These are phyloP conservation scores for Adelphocoris suturalis DNA, from an alignment of 2,888 invertebrate species.

Conservation along the genomic window DNA sequence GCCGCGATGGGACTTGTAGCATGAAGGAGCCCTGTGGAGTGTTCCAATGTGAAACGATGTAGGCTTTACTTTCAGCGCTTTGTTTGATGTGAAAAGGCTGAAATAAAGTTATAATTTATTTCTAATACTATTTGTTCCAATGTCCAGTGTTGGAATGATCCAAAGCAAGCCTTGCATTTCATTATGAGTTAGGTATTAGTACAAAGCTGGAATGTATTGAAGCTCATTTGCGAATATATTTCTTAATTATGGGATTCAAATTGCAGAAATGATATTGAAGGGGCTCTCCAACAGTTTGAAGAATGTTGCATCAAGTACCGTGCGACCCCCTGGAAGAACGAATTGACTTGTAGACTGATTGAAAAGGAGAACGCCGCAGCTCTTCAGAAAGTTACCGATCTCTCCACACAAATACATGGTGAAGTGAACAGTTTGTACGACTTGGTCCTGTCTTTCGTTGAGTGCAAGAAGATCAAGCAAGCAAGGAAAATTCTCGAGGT, in stretches of 20 bases:
- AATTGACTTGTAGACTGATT: conserved; percentile 86
- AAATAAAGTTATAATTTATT: too few species aligned
- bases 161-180: too few species aligned
- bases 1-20: too few species aligned
- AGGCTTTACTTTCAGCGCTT: too few species aligned
- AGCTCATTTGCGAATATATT: too few species aligned
- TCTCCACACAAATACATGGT: conserved; percentile 88
- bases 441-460: conserved; percentile 90
- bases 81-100: too few species aligned
- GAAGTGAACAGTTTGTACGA: conserved; percentile 92
- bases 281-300: conserved; percentile 87
- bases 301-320: conserved; percentile 84
- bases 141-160: too few species aligned
- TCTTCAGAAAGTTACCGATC: conserved; percentile 90
- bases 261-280: conserved; percentile 83
- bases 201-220: too few species aligned
- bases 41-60: too few species aligned
- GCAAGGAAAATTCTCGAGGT: conserved; percentile 90
- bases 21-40: too few species aligned
- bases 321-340: conserved; percentile 88
- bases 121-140: too few species aligned
- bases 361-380: conserved; percentile 87
- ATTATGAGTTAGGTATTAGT: too few species aligned
- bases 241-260: neutral
- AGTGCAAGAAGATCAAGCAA: conserved; percentile 85